Percentiles rank a stretch among this genome's conserved stretches.
phyloP scores from a whole-genome alignment of 2,797 vertebrate species.

The Sebastes taczanowskii region DNA sequence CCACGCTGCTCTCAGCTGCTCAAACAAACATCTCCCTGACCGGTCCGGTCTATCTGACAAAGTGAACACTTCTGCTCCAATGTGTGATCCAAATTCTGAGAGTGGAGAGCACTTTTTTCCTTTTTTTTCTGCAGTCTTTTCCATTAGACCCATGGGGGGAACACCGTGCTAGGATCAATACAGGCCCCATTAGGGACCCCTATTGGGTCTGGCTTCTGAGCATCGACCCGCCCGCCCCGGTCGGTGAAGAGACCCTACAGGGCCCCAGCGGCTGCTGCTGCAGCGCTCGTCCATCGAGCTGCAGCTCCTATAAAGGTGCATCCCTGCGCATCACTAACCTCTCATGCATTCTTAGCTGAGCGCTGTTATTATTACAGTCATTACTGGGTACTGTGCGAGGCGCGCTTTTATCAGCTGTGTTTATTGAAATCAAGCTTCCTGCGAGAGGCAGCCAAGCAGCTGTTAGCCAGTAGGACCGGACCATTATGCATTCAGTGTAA shows the following conservation, averaged over 20 bases:
- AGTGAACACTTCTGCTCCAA: constrained; percentile 41
- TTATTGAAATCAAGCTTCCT: constrained; percentile 57
- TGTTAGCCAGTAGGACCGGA: constrained; percentile 49
- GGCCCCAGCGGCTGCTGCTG: background rate
- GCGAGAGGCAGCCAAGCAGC: constrained; percentile 61
- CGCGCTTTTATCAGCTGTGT: constrained; percentile 58
- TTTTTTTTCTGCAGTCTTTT: constrained; percentile 51
- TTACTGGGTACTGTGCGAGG: constrained; percentile 38
- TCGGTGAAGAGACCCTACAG: constrained; percentile 44
- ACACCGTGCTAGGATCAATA: constrained; percentile 73
- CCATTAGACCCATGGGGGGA: constrained; percentile 73
- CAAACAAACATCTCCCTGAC: constrained; percentile 26
- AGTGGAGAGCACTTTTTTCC: constrained; percentile 22
- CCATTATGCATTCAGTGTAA: constrained; percentile 38
- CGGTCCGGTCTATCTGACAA: constrained; percentile 34
- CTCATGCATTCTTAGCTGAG: constrained; percentile 38
- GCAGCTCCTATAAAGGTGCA: constrained; percentile 30
- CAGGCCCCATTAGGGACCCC: constrained; percentile 75
- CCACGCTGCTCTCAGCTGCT: background rate
- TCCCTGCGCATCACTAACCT: constrained; percentile 1
- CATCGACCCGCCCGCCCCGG: constrained; percentile 62
- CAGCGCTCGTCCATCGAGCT: constrained; percentile 25
- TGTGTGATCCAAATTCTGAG: constrained; percentile 35
- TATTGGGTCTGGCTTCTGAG: constrained; percentile 60
- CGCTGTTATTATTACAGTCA: constrained; percentile 43